Percentiles rank a stretch among this genome's conserved stretches.
These are phyloP conservation scores for Pteronotus mesoamericanus DNA, from an alignment of 2,797 vertebrate species.

Conservation along the genomic window DNA sequence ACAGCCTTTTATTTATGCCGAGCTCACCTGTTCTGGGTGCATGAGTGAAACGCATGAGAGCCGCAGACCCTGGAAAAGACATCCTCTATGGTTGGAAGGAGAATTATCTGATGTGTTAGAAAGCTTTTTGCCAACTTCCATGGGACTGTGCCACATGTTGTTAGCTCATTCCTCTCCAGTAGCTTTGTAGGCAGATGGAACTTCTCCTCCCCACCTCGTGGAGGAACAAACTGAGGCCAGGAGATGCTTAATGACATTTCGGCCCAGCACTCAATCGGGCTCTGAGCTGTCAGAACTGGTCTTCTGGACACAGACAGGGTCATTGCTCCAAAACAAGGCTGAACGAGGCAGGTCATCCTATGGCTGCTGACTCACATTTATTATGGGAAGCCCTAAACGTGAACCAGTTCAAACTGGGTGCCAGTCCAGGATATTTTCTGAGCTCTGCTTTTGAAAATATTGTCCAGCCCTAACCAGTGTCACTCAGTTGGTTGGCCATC, in stretches of 20 bases:
- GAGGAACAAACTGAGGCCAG: not conserved
- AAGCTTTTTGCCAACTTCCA: not conserved
- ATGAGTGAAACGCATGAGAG: not conserved
- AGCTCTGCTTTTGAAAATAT: not conserved
- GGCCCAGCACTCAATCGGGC: not conserved
- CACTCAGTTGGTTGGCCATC: not conserved
- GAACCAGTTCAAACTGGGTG: not conserved
- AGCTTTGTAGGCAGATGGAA: not conserved
- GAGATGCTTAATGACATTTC: not conserved
- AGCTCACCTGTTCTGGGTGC: not conserved
- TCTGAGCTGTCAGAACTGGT: not conserved
- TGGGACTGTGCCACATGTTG: not conserved
- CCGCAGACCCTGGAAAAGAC: not conserved
- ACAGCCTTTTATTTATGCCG: not conserved
- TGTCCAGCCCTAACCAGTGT: not conserved
- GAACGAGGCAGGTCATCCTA: not conserved
- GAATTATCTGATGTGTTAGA: not conserved
- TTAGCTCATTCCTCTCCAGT: not conserved
- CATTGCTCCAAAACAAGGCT: not conserved
- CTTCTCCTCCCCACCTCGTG: not conserved
- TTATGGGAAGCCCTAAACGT: not conserved
- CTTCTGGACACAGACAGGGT: not conserved
- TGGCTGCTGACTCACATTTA: not conserved
- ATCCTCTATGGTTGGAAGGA: not conserved
- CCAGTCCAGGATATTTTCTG: not conserved